These are phyloP conservation scores for Megaceryle torquata DNA, from an alignment of 2,113 vertebrate species.

Conservation along the genomic window DNA sequence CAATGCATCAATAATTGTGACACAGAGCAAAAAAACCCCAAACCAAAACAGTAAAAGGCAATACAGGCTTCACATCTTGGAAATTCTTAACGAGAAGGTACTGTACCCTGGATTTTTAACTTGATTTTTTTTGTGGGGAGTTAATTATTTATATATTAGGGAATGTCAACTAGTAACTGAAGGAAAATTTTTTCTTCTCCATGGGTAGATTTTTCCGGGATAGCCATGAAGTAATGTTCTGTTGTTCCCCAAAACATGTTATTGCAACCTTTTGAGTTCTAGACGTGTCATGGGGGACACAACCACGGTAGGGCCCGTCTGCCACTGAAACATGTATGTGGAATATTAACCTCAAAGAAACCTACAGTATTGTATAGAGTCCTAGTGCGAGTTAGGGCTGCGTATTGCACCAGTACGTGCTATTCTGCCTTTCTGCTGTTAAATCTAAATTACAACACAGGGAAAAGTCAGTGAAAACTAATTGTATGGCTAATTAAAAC, in stretches of 20 bases:
- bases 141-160: neutral
- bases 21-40: neutral
- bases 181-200: neutral
- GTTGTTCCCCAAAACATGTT: neutral
- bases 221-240: neutral
- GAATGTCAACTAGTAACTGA: neutral
- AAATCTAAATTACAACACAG: slow-evolving; percentile 41
- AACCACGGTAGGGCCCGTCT: neutral
- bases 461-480: slow-evolving; percentile 52
- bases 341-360: neutral
- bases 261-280: neutral
- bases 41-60: neutral
- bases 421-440: slow-evolving; percentile 10
- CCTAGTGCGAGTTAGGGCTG: neutral
- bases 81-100: neutral
- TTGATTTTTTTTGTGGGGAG: neutral
- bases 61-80: neutral
- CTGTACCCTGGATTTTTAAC: neutral
- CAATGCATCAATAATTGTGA: neutral
- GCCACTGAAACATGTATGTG: neutral
- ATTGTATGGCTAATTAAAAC: slow-evolving; percentile 61
- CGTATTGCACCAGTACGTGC: neutral
- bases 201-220: neutral
- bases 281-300: neutral
- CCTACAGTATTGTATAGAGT: neutral